Base-by-base conservation (phyloP, 2,888 invertebrate species). In the Rhagonycha fulva region DNA sequence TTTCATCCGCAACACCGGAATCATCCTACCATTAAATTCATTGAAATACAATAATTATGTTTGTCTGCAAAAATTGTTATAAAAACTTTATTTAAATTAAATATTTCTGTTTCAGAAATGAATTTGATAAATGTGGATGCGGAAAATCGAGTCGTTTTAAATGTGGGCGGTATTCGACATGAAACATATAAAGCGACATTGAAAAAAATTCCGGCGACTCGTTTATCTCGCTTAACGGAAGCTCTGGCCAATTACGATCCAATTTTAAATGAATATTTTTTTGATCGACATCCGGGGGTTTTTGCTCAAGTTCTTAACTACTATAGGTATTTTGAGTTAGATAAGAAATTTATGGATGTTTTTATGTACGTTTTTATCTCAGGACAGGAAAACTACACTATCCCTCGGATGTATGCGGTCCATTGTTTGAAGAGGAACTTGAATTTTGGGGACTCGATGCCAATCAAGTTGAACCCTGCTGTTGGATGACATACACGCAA, bases 401-500 rank as follows among this genome's bases (percentile, higher is more conserved):
- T 89, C 99, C 99, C 14, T 98, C 98, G 71, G 98, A 99, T 87
- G 99, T 99, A 1, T 99, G 99, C 88, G 99, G 99, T 67, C 99
- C 99, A 72, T 91, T 99, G 80, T 99, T 99, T 88, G 99, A 99
- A 87, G 99, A 99, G 87, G 99, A 99, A 88, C 91, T 99, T 82
- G 99, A 99, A 89, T 99, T 98, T 89, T 99, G 99, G 99, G 99
- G 99, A 12, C 91, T 99, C 82, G 99, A 99, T 87, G 96, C 99
- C 60, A 99, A 99, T 90, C 99, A 99, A 90, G 98, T 99, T 84
- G 98, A 99, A 87, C 99, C 99, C 5, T 99, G 99, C 89, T 99
- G 99, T 89, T 99, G 99, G 99, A 99, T 99, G 98, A 99, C 99
- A 9, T 99, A 99, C 85, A 96, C 96, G 77, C 93, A 95, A 95